These are phyloP conservation scores for Apoda limacodes DNA, from an alignment of 2,888 invertebrate species.

Conservation along the genomic window DNA sequence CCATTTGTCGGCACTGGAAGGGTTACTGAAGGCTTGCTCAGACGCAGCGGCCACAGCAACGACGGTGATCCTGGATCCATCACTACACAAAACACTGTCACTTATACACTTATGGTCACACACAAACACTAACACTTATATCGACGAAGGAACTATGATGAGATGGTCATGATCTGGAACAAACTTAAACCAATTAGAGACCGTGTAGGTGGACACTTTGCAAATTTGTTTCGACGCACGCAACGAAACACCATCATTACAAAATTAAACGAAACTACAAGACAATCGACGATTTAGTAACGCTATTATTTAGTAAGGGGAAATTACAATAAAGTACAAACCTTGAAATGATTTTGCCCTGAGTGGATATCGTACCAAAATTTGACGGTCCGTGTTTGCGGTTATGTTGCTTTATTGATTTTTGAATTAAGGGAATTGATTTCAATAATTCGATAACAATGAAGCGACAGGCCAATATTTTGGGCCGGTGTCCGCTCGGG, in stretches of 20 bases:
- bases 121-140: constrained; percentile 45
- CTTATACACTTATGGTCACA: constrained; percentile 53
- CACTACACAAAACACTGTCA: constrained; percentile 54
- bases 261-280: constrained; percentile 46
- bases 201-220: constrained; percentile 26
- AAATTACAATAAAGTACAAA: constrained; percentile 66
- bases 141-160: constrained; percentile 63
- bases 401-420: constrained; percentile 42
- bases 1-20: constrained; percentile 28
- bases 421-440: constrained; percentile 55
- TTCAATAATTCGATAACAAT: constrained; percentile 61
- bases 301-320: constrained; percentile 52
- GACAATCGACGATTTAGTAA: constrained; percentile 49
- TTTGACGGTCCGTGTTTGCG: constrained; percentile 64
- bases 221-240: constrained; percentile 28
- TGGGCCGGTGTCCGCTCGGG: constrained; percentile 72
- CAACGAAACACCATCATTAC: constrained; percentile 33
- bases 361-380: constrained; percentile 71
- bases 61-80: constrained; percentile 66
- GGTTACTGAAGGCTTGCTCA: constrained; percentile 50
- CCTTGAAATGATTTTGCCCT: constrained; percentile 68
- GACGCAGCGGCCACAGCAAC: constrained; percentile 59
- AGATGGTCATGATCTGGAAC: constrained; percentile 68
- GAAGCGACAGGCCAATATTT: constrained; percentile 67
- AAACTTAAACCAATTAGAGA: constrained; percentile 41